Conservation (phyloP, 2,888 invertebrate species). For the Branchipolynoe longqiensis region DNA sequence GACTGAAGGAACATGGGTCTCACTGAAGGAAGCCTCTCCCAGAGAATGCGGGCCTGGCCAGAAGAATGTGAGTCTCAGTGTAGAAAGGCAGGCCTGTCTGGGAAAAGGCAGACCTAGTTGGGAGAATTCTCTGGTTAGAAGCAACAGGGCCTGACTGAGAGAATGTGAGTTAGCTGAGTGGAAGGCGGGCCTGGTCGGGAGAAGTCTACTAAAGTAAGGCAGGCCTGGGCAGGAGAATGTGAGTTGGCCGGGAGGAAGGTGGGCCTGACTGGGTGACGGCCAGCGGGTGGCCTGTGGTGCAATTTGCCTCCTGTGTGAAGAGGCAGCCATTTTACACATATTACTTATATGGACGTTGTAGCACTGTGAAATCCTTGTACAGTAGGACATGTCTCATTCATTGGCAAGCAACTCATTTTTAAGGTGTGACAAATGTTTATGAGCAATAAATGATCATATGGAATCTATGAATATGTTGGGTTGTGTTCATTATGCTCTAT, state of each 20-base stretch:
- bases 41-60: no score
- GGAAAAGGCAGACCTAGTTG: no score
- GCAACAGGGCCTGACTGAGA: no score
- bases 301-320: conserved; percentile 33
- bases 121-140: no score
- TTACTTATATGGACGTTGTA: conserved; percentile 55
- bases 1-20: no score
- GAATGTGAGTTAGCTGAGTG: no score
- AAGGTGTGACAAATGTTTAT: conserved; percentile 53
- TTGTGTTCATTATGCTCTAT: not conserved
- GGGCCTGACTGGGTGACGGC: conserved; percentile 1
- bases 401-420: conserved; percentile 55
- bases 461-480: not conserved
- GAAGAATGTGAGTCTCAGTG: no score
- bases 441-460: conserved; percentile 56
- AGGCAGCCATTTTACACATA: conserved; percentile 40
- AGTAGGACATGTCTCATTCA: conserved; percentile 57
- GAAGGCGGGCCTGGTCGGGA: no score
- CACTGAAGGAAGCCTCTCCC: no score
- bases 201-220: no score
- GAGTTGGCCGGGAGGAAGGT: no score
- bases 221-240: conserved; percentile 42
- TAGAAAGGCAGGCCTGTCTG: no score
- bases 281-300: conserved; percentile 39
- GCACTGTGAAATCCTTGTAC: conserved; percentile 53